Base-by-base conservation (phyloP, 1,140 invertebrate species). In the Drosophila hydei region DNA sequence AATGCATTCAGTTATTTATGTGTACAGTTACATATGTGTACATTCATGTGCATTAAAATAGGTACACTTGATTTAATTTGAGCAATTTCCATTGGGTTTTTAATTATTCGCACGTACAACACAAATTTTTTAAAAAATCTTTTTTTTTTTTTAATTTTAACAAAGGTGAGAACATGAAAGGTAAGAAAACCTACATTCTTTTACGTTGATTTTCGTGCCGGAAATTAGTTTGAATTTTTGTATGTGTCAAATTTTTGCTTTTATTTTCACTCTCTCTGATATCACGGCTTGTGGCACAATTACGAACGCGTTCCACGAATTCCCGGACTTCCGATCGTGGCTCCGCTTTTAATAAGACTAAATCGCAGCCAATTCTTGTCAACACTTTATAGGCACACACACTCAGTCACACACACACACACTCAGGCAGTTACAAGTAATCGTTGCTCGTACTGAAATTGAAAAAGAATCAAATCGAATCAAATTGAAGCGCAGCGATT, bases 341-440 rank as follows among this genome's bases (percentile, higher is more conserved):
- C 64, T 58, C 42, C 51, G 65, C 12, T 62, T 75, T 72, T 72
- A 75, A 67, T 63, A 70, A 85, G 83, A 87, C 81, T 87, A 87
- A 87, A 69, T 70, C 83, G 78, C 77, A 78, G 74, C 75, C 75
- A 88, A 81, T 88, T 77, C 83, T 69, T 88, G 61, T 55, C 62
- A 63, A 25, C 67, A 62, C 73, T 87, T 88, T 87, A 87, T 87
- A 87, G 50, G 56, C 71, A 81, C 81, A 63, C 71, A 77, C 48
- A 74, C 78, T 58, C 62, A 42, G n/a, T 25, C 45, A 56, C 36
- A 36, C 14, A 47, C 18, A 14, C 11, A 18, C 12, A 11, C 5
- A 21, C 19, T 33, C 2, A 9, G 19, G 4, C 8, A 6, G 14
- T 33, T 11, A 23, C 43, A 16, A 14, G 40, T 27, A 36, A 11